phyloP scores from a whole-genome alignment of 2,888 invertebrate species.

The Orchesellides sinensis region DNA sequence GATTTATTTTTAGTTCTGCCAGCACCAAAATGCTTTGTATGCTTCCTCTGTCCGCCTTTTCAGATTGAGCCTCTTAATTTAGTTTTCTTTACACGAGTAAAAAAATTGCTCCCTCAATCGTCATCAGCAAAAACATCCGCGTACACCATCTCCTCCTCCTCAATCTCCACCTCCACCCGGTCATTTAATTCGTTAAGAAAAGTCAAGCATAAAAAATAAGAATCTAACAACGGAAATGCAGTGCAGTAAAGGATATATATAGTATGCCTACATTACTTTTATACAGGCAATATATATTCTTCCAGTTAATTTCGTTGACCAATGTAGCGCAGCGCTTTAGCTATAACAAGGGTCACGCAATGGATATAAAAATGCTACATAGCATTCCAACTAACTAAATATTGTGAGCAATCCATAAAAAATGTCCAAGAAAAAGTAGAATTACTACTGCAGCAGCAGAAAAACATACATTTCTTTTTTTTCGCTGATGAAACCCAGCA shows the following conservation, averaged over 20 bases:
- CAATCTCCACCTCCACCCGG: slow-evolving; percentile 4
- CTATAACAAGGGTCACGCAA: too few species aligned
- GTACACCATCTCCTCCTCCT: slow-evolving; percentile 4
- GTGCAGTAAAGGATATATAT: not conserved
- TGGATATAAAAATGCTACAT: too few species aligned
- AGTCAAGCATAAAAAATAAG: not conserved
- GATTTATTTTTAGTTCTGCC: too few species aligned
- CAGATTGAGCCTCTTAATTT: slow-evolving; percentile 18
- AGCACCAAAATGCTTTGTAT: not conserved
- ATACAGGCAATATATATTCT: not conserved
- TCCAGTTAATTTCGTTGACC: slow-evolving; percentile 17
- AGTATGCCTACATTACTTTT: too few species aligned
- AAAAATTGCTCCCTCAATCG: slow-evolving; percentile 7
- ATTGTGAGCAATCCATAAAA: not conserved
- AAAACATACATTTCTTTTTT: not conserved
- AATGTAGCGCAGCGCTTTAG: too few species aligned
- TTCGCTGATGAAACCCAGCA: slow-evolving; percentile 22
- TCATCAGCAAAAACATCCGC: slow-evolving; percentile 26
- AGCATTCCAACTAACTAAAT: too few species aligned
- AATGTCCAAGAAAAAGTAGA: not conserved
- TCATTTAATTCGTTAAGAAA: slow-evolving; percentile 19
- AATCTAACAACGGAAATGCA: too few species aligned
- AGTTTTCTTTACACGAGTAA: not conserved
- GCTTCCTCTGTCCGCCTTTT: slow-evolving; percentile 13
- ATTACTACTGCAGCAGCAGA: not conserved